A percentile compares a stretch with the other conserved stretches of the same genome.
phyloP scores from a whole-genome alignment of 2,888 invertebrate species.

The Ashinkailepas kermadecensis region DNA sequence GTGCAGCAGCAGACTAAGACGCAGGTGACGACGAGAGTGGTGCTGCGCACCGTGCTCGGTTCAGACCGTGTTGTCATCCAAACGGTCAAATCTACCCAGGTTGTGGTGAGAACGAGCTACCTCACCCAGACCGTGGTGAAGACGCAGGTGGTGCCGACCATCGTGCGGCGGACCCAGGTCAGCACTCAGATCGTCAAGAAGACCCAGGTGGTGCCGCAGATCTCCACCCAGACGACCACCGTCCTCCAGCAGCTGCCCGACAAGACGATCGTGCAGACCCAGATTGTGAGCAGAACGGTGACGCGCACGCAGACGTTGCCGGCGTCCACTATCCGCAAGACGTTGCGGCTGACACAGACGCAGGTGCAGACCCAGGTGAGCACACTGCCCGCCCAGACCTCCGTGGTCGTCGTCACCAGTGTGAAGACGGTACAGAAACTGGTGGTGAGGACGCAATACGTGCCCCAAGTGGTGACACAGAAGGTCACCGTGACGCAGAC shows the following conservation, averaged over 20 bases:
- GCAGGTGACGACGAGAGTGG: not conserved
- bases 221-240: conserved; percentile 27
- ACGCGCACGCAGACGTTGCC: conserved; percentile 1
- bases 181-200: conserved; percentile 27
- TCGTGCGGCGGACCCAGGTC: conserved; percentile 27
- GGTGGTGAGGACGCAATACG: not conserved
- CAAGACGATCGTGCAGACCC: conserved; percentile 26
- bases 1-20: not conserved
- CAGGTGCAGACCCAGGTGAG: not conserved
- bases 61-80: not conserved
- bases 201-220: conserved; percentile 28
- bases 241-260: conserved; percentile 29
- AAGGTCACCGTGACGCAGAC: not conserved
- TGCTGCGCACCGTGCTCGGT: not conserved
- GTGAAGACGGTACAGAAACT: no score
- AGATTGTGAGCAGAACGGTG: conserved; percentile 25
- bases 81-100: not conserved
- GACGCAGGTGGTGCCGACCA: conserved; percentile 12
- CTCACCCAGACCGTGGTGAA: not conserved
- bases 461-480: not conserved
- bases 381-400: not conserved
- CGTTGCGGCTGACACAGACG: not conserved
- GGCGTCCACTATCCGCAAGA: not conserved
- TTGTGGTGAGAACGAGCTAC: not conserved
- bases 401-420: not conserved